phyloP scores from a whole-genome alignment of 2,113 vertebrate species.

The Atlantisia rogersi region DNA sequence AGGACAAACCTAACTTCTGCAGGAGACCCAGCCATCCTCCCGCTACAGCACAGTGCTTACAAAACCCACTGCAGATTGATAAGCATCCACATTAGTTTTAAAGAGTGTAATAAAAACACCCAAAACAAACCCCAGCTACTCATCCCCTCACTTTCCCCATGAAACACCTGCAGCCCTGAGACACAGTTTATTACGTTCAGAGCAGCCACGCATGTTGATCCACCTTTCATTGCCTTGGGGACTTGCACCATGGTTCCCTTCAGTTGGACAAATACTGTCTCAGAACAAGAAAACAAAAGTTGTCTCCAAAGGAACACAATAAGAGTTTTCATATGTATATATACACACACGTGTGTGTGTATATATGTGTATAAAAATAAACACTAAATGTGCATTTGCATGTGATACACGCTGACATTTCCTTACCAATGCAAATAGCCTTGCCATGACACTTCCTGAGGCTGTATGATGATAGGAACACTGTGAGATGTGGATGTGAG shows the following conservation, averaged over 20 bases:
- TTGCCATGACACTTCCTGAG: background rate
- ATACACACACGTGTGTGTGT: too few relatives aligned
- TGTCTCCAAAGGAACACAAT: background rate
- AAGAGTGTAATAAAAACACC: background rate
- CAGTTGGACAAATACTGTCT: background rate
- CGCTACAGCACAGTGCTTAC: background rate
- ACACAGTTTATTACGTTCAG: background rate
- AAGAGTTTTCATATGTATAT: background rate
- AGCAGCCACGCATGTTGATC: background rate
- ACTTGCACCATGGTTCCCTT: background rate
- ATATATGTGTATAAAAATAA: background rate
- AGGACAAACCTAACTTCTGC: background rate
- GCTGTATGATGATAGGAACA: background rate
- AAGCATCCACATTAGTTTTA: rapidly evolving
- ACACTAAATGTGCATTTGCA: background rate
- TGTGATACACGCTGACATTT: background rate
- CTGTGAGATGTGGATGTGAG: background rate
- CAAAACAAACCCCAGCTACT: background rate
- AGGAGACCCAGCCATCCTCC: background rate
- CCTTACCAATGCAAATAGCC: background rate
- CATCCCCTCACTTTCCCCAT: background rate
- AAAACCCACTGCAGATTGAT: background rate
- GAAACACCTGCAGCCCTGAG: background rate
- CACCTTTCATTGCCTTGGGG: background rate
- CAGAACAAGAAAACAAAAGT: background rate